Conservation (phyloP, 1,140 invertebrate species). For the Ladona fulva region DNA sequence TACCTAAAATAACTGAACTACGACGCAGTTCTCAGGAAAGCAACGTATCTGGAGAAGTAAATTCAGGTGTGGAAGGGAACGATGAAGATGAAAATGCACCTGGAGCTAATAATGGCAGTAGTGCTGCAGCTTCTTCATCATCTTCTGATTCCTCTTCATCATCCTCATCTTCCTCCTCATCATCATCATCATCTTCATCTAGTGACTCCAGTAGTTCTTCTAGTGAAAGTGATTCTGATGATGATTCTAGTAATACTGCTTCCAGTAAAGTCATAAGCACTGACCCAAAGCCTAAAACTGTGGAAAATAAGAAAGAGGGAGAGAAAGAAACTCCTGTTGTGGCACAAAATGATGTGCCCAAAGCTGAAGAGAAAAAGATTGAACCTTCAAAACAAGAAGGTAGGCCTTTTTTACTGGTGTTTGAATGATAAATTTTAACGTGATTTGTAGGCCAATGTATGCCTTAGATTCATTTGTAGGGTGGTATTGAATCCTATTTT, state of each 20-base stretch:
- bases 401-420: too few relatives aligned
- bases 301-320: not conserved
- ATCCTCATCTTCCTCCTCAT: not conserved
- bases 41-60: conserved; percentile 27
- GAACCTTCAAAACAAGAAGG: not conserved
- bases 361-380: not conserved
- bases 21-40: conserved; percentile 38
- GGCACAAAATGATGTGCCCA: not conserved
- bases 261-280: not conserved
- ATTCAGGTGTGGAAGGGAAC: conserved; percentile 30
- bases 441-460: too few relatives aligned
- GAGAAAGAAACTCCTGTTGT: not conserved
- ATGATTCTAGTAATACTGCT: not conserved
- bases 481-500: too few relatives aligned
- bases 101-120: not conserved
- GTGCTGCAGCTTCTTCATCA: not conserved
- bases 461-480: too few relatives aligned
- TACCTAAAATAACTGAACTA: too few relatives aligned
- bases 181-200: not conserved
- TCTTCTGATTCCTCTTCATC: conserved; percentile 12
- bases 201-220: conserved; percentile 2
- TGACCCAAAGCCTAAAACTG: not conserved
- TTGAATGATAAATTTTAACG: too few relatives aligned
- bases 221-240: conserved; percentile 3
- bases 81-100: conserved; percentile 19